Conservation (phyloP, 2,888 invertebrate species). For the Ferrisia virgata region DNA sequence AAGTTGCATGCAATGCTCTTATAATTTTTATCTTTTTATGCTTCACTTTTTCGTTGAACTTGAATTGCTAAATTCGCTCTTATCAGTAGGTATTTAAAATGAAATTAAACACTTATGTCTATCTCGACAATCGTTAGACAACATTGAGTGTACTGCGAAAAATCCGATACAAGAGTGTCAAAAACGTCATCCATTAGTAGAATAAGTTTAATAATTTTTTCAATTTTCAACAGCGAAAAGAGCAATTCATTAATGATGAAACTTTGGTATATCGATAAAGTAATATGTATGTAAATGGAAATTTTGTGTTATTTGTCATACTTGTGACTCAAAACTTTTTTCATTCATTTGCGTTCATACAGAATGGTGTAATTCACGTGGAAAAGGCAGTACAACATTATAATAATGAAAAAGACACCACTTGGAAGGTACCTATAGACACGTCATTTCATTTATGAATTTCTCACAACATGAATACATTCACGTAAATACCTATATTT, state of each 20-base stretch:
- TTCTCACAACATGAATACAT: background rate
- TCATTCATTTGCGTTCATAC: background rate
- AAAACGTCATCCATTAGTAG: background rate
- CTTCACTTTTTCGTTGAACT: background rate
- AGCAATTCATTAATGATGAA: background rate
- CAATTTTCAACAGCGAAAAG: background rate
- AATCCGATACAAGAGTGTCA: background rate
- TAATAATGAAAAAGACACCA: background rate
- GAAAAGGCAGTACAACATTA: background rate
- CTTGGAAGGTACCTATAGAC: background rate
- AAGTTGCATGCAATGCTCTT: too few relatives aligned
- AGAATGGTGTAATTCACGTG: background rate
- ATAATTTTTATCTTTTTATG: too few relatives aligned
- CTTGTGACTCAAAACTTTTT: background rate
- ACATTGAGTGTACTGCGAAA: background rate
- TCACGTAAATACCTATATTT: background rate
- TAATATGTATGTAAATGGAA: background rate
- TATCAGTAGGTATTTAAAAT: background rate
- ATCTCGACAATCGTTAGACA: background rate
- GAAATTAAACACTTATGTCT: background rate
- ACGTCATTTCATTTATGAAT: background rate
- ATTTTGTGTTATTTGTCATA: background rate
- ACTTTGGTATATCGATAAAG: background rate
- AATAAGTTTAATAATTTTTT: background rate
- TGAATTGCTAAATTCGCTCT: background rate